Base-by-base conservation (phyloP, 2,113 vertebrate species). In the Albula goreensis region DNA sequence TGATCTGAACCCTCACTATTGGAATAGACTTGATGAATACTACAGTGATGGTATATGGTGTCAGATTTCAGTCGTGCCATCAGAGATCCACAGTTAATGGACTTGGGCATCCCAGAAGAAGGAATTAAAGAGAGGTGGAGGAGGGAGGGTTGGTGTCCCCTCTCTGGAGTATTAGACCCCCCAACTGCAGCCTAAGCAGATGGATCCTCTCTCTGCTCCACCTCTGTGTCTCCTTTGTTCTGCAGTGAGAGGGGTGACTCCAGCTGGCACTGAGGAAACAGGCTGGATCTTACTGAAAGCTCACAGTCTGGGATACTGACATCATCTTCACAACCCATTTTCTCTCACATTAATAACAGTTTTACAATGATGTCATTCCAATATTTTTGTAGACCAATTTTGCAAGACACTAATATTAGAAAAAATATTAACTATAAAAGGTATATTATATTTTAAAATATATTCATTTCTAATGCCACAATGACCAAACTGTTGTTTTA, bases 251-350 rank as follows among this genome's bases (percentile, higher is more conserved):
- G 79, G 80, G 60, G 25, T 82, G 85, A 31, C 80, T 82, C 85
- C 80, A 77, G 80, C 79, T 86, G 85, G 63, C 48, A 86, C 50
- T 17, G 50, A 49, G 60, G 48, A 66, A 86, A 31, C 63, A 86
- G 49, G n/a, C n/a, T 52, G 11, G 15, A 12, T 19, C 77, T 60
- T 41, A 80, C 51, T 78, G 70, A 57, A 50, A 80, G n/a, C 19
- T 51, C 41, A 80, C 51, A 25, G 52, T 49, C n/a, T 41, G 49
- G 77, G 17, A 12, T 52, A n/a, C 31, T 60, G 53, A 79, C 57
- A 41, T 50, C 52, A 56, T 74, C 70, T 74, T 31, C 9, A 31
- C 70, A 74, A 31, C 10, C n/a, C 70, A 31, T 9, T n/a, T 25
- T 74, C 70, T 74, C 9, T 31, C 70, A 9, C 25, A 31, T 74